Percentiles rank a stretch among this genome's conserved stretches.
Conservation (phyloP, 2,888 invertebrate genomes). For the Drosophila picticornis region DNA sequence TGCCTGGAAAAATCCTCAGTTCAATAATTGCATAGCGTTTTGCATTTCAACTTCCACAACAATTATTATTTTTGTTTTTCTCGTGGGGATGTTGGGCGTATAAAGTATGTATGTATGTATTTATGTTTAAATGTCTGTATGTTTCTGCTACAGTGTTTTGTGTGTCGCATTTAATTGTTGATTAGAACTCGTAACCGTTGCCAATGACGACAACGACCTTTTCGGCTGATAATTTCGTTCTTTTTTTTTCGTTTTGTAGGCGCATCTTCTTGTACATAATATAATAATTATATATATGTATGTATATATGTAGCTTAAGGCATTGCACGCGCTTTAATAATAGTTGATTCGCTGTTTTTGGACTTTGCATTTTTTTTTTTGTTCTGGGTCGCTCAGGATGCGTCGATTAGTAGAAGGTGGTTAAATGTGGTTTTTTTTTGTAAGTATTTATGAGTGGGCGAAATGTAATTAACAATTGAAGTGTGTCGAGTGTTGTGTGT, state of each 20-base stretch:
- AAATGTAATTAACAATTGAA: constrained; percentile 63
- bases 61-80: constrained; percentile 23
- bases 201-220: constrained; percentile 69
- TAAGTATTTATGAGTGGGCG: constrained; percentile 19
- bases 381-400: constrained; percentile 64
- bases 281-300: constrained; percentile 44
- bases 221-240: constrained; percentile 62
- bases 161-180: constrained; percentile 51
- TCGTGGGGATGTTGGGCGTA: constrained; percentile 10
- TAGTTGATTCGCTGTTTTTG: constrained; percentile 35
- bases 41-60: constrained; percentile 37
- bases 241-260: constrained; percentile 48
- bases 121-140: neutral
- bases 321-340: constrained; percentile 48
- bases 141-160: constrained; percentile 12
- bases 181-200: constrained; percentile 67
- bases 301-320: constrained; percentile 56
- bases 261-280: constrained; percentile 53
- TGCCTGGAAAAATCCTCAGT: constrained; percentile 61
- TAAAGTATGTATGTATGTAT: constrained; percentile 19
- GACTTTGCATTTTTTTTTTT: constrained; percentile 38
- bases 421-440: constrained; percentile 14
- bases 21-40: constrained; percentile 48
- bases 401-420: constrained; percentile 51
- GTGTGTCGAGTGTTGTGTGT: constrained; percentile 18